phyloP scores from a whole-genome alignment of 2,888 invertebrate genomes.

The Camptogramma bilineatum region DNA sequence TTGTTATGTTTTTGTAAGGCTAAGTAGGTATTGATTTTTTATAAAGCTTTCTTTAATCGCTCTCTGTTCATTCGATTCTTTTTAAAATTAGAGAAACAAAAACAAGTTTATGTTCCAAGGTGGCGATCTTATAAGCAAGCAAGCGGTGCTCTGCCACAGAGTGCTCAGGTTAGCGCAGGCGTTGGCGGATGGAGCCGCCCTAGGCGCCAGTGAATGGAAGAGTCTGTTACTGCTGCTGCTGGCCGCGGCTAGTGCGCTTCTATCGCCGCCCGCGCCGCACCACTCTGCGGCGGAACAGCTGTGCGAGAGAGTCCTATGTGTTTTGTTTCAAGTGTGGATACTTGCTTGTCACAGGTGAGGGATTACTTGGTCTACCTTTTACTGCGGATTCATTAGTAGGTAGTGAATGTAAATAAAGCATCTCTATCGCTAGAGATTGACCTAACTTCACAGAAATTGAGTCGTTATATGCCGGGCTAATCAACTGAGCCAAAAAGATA shows the following conservation, averaged over 20 bases:
- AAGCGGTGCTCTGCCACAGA: slow-evolving; percentile 96
- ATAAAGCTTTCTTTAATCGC: too few relatives aligned
- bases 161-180: slow-evolving; percentile 94
- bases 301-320: slow-evolving; percentile 96
- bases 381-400: too few relatives aligned
- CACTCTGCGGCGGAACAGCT: slow-evolving; percentile 98
- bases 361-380: neutral
- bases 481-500: too few relatives aligned
- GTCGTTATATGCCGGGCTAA: too few relatives aligned
- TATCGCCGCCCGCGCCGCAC: slow-evolving; percentile 96
- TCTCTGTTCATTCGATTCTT: too few relatives aligned
- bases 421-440: too few relatives aligned
- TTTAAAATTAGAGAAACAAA: neutral
- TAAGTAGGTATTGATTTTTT: too few relatives aligned
- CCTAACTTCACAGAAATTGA: too few relatives aligned
- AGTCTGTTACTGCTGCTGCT: slow-evolving; percentile 93
- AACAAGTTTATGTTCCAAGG: slow-evolving; percentile 77
- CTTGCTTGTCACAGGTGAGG: slow-evolving; percentile 39
- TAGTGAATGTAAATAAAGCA: too few relatives aligned
- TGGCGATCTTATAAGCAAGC: slow-evolving; percentile 95
- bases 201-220: slow-evolving; percentile 96
- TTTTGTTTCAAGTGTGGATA: slow-evolving; percentile 90
- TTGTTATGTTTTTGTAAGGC: too few relatives aligned
- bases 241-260: slow-evolving; percentile 92
- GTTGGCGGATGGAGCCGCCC: slow-evolving; percentile 75